phyloP scores from a whole-genome alignment of 1,140 invertebrate genomes.

The Sinella curviseta region DNA sequence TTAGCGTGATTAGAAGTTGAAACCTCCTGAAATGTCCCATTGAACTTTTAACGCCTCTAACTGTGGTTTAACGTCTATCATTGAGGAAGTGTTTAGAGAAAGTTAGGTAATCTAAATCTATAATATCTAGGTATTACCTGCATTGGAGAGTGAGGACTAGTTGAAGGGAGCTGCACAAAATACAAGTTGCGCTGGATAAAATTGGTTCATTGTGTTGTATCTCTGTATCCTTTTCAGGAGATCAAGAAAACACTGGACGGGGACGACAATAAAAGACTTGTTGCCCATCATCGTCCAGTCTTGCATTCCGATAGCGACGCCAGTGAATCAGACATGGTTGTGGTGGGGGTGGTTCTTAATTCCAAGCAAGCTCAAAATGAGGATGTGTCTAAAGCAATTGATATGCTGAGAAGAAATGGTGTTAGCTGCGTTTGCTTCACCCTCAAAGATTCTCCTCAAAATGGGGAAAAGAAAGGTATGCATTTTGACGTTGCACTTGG shows the following conservation, averaged over 20 bases:
- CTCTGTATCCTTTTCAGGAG: background rate
- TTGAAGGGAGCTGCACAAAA: too few relatives aligned
- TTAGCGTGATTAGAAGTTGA: too few relatives aligned
- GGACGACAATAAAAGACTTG: background rate
- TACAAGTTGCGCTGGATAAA: too few relatives aligned
- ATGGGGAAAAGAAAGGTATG: constrained; percentile 4
- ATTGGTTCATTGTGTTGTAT: background rate
- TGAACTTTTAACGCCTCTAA: too few relatives aligned
- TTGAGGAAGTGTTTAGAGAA: too few relatives aligned
- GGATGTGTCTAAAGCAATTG: constrained; percentile 41
- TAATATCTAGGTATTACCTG: too few relatives aligned
- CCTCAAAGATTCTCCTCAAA: constrained; percentile 5
- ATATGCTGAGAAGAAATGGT: constrained; percentile 44
- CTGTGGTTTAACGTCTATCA: too few relatives aligned
- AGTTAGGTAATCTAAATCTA: too few relatives aligned
- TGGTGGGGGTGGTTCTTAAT: constrained; percentile 39
- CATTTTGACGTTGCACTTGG: too few relatives aligned
- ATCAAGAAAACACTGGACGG: background rate
- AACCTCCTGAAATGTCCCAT: too few relatives aligned
- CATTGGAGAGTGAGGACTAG: too few relatives aligned
- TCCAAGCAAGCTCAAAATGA: constrained; percentile 44
- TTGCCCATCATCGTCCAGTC: background rate
- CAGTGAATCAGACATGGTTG: constrained; percentile 34
- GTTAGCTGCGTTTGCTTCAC: constrained; percentile 47
- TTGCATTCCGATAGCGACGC: background rate